Conservation (phyloP, 1,140 invertebrate species). For the Laupala kohalensis region DNA sequence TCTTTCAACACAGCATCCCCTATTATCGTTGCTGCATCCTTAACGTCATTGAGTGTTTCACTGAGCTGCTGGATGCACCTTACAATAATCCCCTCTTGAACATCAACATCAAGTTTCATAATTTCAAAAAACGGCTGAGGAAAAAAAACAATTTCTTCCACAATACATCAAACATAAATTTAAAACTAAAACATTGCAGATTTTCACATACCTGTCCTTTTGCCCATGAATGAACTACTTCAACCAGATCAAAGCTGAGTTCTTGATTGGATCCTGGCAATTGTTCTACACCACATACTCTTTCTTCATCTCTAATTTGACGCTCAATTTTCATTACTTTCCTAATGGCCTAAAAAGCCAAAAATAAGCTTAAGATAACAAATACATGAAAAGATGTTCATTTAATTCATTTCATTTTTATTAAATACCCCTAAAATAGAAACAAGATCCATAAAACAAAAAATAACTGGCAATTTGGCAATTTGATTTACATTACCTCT, state of each 20-base stretch:
- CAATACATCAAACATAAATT: not conserved
- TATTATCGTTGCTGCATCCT: constrained; percentile 82
- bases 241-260: constrained; percentile 80
- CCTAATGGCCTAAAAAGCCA: constrained; percentile 36
- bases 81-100: constrained; percentile 97
- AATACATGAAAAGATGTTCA: too few species aligned
- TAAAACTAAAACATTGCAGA: not conserved
- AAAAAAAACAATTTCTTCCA: constrained; percentile 15
- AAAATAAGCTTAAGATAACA: constrained; percentile 24
- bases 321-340: constrained; percentile 35
- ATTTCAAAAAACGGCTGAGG: constrained; percentile 80
- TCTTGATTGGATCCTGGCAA: constrained; percentile 35
- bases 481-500: too few species aligned
- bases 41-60: constrained; percentile 83
- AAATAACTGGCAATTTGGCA: not conserved
- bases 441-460: too few species aligned
- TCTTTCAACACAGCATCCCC: constrained; percentile 79
- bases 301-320: constrained; percentile 39
- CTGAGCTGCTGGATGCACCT: constrained; percentile 92
- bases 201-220: constrained; percentile 49
- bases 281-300: constrained; percentile 34
- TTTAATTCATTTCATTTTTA: too few species aligned
- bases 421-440: too few species aligned
- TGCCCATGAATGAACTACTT: constrained; percentile 95
- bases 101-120: constrained; percentile 80